Conservation (phyloP, 2,888 invertebrate genomes). For the Fragum sueziense region DNA sequence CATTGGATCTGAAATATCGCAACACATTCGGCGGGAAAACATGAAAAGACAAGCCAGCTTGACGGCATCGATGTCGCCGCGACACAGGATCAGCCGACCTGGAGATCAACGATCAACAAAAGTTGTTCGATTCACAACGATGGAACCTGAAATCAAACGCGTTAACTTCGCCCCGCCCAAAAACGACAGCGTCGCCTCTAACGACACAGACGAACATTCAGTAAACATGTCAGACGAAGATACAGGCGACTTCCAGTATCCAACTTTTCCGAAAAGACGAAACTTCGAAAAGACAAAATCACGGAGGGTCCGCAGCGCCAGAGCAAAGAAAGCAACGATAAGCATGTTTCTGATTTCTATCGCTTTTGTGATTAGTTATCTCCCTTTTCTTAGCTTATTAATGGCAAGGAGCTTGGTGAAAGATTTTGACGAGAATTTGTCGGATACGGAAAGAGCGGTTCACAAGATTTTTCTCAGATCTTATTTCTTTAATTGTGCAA, state of each 20-base stretch:
- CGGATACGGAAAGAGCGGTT: slow-evolving; percentile 41
- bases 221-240: slow-evolving; percentile 28
- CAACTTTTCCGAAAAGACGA: not conserved
- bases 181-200: slow-evolving; percentile 11
- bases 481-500: slow-evolving; percentile 66
- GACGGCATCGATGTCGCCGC: slow-evolving; percentile 48
- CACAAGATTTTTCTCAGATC: slow-evolving; percentile 65
- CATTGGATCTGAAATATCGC: slow-evolving; percentile 50
- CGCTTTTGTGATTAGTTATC: slow-evolving; percentile 60
- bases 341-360: slow-evolving; percentile 65
- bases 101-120: not conserved
- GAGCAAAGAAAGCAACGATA: slow-evolving; percentile 62
- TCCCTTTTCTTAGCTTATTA: slow-evolving; percentile 62
- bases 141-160: not conserved
- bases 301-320: slow-evolving; percentile 29
- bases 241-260: slow-evolving; percentile 21
- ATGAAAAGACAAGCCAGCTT: slow-evolving; percentile 45
- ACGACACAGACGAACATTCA: slow-evolving; percentile 31
- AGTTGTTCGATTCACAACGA: not conserved
- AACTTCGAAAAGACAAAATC: slow-evolving; percentile 34
- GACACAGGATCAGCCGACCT: not conserved
- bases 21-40: slow-evolving; percentile 43
- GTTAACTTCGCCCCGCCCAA: not conserved
- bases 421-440: slow-evolving; percentile 53
- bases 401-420: slow-evolving; percentile 42